Evolutionary conservation across 1,140 invertebrate species (phyloP), one percentile per base, ranked within the genome.

Genomic region (Aphis gossypii): DNA sequence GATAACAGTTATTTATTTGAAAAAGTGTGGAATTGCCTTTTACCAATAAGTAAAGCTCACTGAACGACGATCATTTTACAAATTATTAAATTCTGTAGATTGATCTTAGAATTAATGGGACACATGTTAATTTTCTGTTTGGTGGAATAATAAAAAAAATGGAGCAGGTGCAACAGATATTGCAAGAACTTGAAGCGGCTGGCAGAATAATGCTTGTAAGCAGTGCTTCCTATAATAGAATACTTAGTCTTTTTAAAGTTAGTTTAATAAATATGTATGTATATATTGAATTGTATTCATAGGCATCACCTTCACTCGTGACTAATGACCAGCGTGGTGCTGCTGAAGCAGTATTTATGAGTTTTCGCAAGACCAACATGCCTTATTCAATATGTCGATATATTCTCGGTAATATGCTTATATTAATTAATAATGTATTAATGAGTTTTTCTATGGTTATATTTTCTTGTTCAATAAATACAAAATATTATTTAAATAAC

Each of bases 291-390:
- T 20, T 76, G 30, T 76, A 25, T 93, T 90, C 48, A 94, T 94
- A 98, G 98, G 98, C 98, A 94, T 97, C 98, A 87, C 97, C 98
- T 94, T 97, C 97, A 95, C 89, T 97, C 94, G 97, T 98, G 38
- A 97, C 96, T 76, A 95, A 96, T 94, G 97, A 98, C 94, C 97
- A 98, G 95, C 95, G 98, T 94, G 97, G 97, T 94, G 96, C 96
- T 94, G 98, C 98, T 38, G 98, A 98, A 95, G 95, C 95, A 94
- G 96, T 98, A 38, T 97, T 98, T 95, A 95, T 98, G 38, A 96
- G 97, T 95, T 98, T 98, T 95, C 96, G 97, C 30, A 98, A 97
- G 95, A 97, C 97, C 25, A 97, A 97, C 95, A 96, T 97, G 94
- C 98, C 98, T 56, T 98, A 98, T 95, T 96, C 96, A 92, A 95